Base-by-base conservation (phyloP, 2,113 vertebrate species). In the Halichoerus grypus region DNA sequence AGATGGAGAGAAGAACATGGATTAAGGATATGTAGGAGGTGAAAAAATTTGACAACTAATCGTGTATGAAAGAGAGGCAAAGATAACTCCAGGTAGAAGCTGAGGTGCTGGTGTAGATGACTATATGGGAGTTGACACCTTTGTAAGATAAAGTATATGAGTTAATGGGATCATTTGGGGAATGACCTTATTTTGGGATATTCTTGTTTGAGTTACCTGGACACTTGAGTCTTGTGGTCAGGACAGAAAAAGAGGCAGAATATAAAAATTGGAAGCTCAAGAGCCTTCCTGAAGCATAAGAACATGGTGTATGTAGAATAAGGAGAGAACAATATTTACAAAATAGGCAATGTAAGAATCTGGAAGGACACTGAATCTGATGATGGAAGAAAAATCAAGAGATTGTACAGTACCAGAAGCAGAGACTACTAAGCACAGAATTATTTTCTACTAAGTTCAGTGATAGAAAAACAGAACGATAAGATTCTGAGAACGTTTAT, bases 151-250 rank as follows among this genome's bases (percentile, higher is more conserved):
- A 79, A 51, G 24, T 71, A 31, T 69, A 5, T 36, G 5, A 46
- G 21, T 74, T 84, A 88, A 72, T 42, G 55, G 42, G 55, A 63
- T n/a, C 0, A 9, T 19, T 65, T 81, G 51, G n/a, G n/a, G 5
- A 95, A 71, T 53, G 7, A 92, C 51, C 39, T 59, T 79, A 61
- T 87, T 95, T 65, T 42, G 24, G n/a, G 46, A 83, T 83, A 83
- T 91, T 95, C 46, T 84, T 36, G 83, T 57, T 57, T 96, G 77
- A 93, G 57, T 82, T 57, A 65, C 33, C 28, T 59, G 31, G 77
- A 76, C 31, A 77, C 59, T 86, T 71, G 18, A 86, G 39, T 76
- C 46, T 82, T 46, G 6, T 24, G 90, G 26, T 82, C 57, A 83
- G 67, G 57, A 83, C 46, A 87, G 65, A 88, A 26, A 80, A 92